A percentile compares a stretch with the other conserved stretches of the same genome.
Conservation (phyloP, 2,113 vertebrate species). For the Odobenus rosmarus region DNA sequence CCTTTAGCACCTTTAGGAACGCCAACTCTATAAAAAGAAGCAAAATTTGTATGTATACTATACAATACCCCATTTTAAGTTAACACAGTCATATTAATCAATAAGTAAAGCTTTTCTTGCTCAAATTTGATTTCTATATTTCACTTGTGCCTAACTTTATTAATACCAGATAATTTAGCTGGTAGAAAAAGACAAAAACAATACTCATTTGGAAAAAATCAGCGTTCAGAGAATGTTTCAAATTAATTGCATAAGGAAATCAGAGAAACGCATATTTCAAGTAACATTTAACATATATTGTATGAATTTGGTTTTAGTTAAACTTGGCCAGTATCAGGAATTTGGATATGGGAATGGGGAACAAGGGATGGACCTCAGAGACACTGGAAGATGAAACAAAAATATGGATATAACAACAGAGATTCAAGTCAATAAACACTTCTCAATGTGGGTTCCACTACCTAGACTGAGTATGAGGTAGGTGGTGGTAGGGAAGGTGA, state of each 20-base stretch:
- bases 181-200: constrained; percentile 53
- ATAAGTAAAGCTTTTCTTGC: constrained; percentile 15
- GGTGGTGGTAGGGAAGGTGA: not conserved
- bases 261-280: constrained; percentile 25
- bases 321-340: constrained; percentile 20
- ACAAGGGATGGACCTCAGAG: constrained; percentile 20
- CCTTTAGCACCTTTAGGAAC: constrained; percentile 97
- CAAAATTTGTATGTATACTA: not conserved
- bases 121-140: constrained; percentile 52
- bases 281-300: constrained; percentile 32
- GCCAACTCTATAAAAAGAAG: constrained; percentile 89
- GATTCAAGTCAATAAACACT: constrained; percentile 54
- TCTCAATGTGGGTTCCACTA: constrained; percentile 2
- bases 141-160: constrained; percentile 30
- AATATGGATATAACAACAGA: constrained; percentile 45
- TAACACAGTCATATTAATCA: not conserved
- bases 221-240: constrained; percentile 47
- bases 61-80: constrained; percentile 25
- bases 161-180: constrained; percentile 51
- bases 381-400: constrained; percentile 53
- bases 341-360: constrained; percentile 38
- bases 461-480: constrained; percentile 9
- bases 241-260: constrained; percentile 41
- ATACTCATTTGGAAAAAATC: constrained; percentile 29
- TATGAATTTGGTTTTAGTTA: constrained; percentile 37